Evolutionary conservation across 2,888 invertebrate species (phyloP).

Genomic region (Ochropleura plecta): DNA sequence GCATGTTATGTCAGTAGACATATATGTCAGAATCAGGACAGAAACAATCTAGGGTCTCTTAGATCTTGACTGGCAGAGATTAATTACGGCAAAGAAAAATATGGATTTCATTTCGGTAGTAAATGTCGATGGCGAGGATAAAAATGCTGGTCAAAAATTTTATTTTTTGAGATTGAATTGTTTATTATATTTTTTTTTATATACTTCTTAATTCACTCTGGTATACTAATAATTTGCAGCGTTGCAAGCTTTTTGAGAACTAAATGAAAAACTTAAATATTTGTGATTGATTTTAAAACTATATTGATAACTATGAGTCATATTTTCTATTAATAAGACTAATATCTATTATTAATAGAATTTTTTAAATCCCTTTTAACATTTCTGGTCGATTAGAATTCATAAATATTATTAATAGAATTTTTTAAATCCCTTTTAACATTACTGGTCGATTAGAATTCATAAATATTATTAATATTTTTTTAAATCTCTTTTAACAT

Average conservation of each 20-base stretch:
- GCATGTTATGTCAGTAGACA: conserved; percentile 3
- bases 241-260: neutral
- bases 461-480: too few species aligned
- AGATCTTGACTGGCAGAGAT: conserved; percentile 61
- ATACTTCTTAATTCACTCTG: too few species aligned
- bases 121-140: conserved; percentile 22
- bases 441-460: too few species aligned
- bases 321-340: too few species aligned
- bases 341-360: neutral
- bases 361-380: neutral
- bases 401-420: neutral
- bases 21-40: conserved; percentile 41
- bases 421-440: too few species aligned
- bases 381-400: neutral
- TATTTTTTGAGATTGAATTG: too few species aligned
- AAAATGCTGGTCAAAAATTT: neutral
- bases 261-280: neutral
- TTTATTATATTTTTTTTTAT: too few species aligned
- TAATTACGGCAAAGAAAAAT: conserved; percentile 69
- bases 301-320: neutral
- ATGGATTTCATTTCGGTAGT: conserved; percentile 65
- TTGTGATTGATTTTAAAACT: neutral
- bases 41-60: conserved; percentile 57
- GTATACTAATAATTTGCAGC: neutral
- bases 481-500: too few species aligned